Percentiles rank a stretch among this genome's conserved stretches.
Conservation (phyloP, 2,113 vertebrate genomes). For the Crotalus horridus region DNA sequence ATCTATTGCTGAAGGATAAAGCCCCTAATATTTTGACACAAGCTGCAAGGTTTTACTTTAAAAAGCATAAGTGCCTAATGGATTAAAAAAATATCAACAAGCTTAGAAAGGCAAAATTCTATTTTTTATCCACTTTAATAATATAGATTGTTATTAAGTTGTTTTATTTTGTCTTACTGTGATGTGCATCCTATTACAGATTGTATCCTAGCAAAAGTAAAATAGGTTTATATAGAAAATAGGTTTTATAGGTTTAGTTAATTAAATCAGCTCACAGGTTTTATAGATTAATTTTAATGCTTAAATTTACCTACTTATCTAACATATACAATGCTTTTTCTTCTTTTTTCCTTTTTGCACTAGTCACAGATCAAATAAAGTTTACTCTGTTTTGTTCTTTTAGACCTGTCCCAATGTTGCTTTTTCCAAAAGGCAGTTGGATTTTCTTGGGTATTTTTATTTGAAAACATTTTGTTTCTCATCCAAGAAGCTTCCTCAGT, state of each 20-base stretch:
- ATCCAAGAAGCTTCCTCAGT: too few species aligned
- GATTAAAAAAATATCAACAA: not conserved
- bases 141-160: not conserved
- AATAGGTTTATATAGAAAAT: not conserved
- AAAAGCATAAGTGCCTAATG: not conserved
- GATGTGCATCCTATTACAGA: not conserved
- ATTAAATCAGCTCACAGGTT: not conserved
- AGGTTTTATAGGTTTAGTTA: not conserved
- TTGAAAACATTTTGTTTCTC: too few species aligned
- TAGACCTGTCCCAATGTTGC: too few species aligned
- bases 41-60: not conserved
- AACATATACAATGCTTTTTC: not conserved
- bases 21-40: not conserved
- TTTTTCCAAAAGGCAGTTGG: too few species aligned
- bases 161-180: not conserved
- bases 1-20: not conserved
- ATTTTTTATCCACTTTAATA: not conserved
- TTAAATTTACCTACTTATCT: not conserved
- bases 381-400: not conserved
- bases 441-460: too few species aligned
- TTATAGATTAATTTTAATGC: not conserved
- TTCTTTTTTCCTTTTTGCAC: not conserved
- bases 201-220: not conserved
- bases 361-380: not conserved
- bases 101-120: not conserved